Evolutionary conservation across 2,888 invertebrate species (phyloP), one percentile per base, ranked within the genome.

Genomic region (Pheosia gnoma): DNA sequence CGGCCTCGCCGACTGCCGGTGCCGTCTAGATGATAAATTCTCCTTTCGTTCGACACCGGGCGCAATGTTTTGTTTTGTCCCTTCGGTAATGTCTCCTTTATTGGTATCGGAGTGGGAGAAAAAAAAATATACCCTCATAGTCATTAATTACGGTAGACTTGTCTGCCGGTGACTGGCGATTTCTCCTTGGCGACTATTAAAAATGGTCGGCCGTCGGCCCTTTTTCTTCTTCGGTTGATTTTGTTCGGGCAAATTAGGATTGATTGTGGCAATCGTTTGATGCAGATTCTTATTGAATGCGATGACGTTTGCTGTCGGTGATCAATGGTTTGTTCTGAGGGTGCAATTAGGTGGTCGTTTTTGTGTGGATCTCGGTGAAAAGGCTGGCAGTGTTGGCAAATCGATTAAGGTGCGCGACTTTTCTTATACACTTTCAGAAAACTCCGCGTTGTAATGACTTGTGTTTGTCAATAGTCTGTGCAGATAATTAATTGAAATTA

Each of bases 1-100:
- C 88, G 91, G 90, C 85, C 86, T 86, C 83, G 84, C 85, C 89
- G 89, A 88, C 88, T 89, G 89, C 83, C 86, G 87, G 85, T 87
- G 88, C 90, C 90, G 90, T 87, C 90, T 88, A 87, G 88, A 93
- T 93, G 93, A 93, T 93, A 93, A 93, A 93, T 93, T 90, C 92
- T 88, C 89, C 91, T 91, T 92, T 89, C 89, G 92, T 93, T 93
- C 93, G 93, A 92, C 93, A 93, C 90, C 84, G 85, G 70, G 86
- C 82, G 84, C 85, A 81, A 80, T 84, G 84, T 84, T 86, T 88
- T 91, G 92, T 93, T 91, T 89, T 84, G 89, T 88, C 88, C 88
- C 90, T 88, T 84, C 82, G 76, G 84, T 87, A 83, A 86, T 84
- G 87, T 89, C 85, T 86, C 87, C 87, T 89, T 89, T 87, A 86